Evolutionary conservation across 2,113 vertebrate species (phyloP), one percentile per base, ranked within the genome.

Genomic region (Polypterus senegalus): DNA sequence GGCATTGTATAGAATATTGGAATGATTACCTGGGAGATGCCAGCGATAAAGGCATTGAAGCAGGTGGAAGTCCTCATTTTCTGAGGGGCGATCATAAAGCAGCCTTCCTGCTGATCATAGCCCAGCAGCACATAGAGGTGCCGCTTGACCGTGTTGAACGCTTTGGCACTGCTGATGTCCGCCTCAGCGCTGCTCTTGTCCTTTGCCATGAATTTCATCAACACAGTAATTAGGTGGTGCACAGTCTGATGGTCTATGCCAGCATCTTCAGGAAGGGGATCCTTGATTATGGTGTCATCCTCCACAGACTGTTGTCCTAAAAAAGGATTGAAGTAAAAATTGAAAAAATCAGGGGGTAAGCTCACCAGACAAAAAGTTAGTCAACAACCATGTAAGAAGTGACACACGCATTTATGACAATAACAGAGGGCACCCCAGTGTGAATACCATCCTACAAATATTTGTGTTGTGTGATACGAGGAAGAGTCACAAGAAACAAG

Each of bases 121-220:
- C 95, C 94, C 6, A 98, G 86, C 66, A 99, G 74, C 60, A 99
- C 92, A 0, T 97, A 97, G 27, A 99, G 81, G 67, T 99, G 96
- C 27, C 96, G 83, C 74, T 98, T 99, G 73, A 99, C 95, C 0
- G 96, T 93, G 77, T 98, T 99, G 75, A 99, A 99, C 60, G 96
- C 96, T 77, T 99, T 99, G 9, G 95, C 96, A 0, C 94, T 98
- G 80, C 91, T 90, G 55, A 99, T 95, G 65, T 99, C 96, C 0
- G 88, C 85, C 79, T 99, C 96, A 0, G 93, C 94, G 0, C 94
- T 98, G 81, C 94, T 97, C 74, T 92, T 82, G 7, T 99, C 96
- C 77, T 97, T 97, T 6, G 94, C 88, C 96, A 99, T 99, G 66
- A 99, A 99, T 80, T 97, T 98, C 95, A 98, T 99, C 7, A 99